phyloP scores from a whole-genome alignment of 2,797 vertebrate genomes.

The Ceryle rudis region DNA sequence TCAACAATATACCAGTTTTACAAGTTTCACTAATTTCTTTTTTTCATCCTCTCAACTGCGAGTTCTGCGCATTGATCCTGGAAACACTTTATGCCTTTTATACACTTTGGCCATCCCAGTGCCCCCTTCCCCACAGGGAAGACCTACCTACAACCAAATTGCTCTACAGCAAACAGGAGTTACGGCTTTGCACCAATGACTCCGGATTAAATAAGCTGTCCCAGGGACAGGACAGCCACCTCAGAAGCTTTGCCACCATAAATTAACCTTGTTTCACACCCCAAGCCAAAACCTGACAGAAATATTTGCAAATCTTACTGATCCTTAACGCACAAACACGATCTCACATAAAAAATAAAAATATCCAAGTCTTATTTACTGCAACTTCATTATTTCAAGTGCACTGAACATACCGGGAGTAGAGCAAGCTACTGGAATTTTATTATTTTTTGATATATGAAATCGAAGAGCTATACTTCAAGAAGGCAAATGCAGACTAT shows the following conservation, averaged over 20 bases:
- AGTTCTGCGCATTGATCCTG: neutral
- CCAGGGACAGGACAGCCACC: neutral
- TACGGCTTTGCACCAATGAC: neutral
- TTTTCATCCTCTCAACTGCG: neutral
- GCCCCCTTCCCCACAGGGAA: neutral
- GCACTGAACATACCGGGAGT: rapidly evolving
- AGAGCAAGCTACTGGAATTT: neutral
- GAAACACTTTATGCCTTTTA: neutral
- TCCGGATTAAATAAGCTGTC: rapidly evolving
- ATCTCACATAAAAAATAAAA: neutral
- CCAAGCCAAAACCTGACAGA: neutral
- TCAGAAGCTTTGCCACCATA: neutral
- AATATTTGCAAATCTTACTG: neutral
- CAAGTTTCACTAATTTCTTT: too few species aligned
- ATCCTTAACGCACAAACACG: neutral
- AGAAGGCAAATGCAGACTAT: neutral
- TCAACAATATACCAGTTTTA: rapidly evolving
- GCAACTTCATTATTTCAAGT: neutral
- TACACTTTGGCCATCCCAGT: neutral
- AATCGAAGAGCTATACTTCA: neutral
- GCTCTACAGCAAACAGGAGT: neutral
- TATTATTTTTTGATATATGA: neutral
- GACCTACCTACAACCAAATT: rapidly evolving
- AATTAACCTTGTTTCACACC: neutral
- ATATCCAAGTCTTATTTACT: neutral